These are phyloP conservation scores for Peucedramus taeniatus DNA, from an alignment of 2,113 vertebrate genomes.

Conservation along the genomic window DNA sequence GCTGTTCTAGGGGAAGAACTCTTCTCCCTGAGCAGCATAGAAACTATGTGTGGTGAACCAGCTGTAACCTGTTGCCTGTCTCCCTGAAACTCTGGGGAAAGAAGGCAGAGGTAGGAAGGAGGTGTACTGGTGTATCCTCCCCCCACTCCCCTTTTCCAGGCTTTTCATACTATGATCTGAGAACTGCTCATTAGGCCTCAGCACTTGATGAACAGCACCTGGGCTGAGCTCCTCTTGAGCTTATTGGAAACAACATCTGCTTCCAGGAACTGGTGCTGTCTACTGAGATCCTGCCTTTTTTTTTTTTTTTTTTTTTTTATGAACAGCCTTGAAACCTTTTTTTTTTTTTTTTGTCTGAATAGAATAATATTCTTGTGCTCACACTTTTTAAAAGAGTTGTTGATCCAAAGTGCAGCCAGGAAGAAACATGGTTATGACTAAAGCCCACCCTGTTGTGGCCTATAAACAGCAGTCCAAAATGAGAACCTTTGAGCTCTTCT, in stretches of 20 bases:
- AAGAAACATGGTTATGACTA: not conserved
- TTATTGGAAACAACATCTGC: not conserved
- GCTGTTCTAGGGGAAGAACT: not conserved
- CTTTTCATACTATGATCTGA: not conserved
- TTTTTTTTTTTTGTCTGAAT: not conserved
- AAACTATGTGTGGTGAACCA: not conserved
- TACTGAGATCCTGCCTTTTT: not conserved
- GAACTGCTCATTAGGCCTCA: not conserved
- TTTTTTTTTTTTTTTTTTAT: not conserved
- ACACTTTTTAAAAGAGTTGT: not conserved
- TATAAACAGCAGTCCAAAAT: not conserved
- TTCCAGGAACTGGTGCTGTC: not conserved
- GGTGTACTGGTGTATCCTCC: not conserved
- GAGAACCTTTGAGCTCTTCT: not conserved
- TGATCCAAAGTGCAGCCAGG: not conserved
- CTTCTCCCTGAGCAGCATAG: not conserved
- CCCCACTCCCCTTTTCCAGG: not conserved
- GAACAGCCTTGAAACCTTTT: too few species aligned
- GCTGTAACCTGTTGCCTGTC: not conserved
- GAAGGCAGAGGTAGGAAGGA: not conserved
- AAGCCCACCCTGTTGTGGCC: fast-evolving
- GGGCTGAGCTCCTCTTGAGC: not conserved
- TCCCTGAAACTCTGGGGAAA: not conserved
- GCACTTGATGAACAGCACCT: not conserved
- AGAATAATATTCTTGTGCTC: not conserved